A percentile compares a stretch with the other conserved stretches of the same genome.
Conservation (phyloP, 2,888 invertebrate species). For the Laothoe populi region DNA sequence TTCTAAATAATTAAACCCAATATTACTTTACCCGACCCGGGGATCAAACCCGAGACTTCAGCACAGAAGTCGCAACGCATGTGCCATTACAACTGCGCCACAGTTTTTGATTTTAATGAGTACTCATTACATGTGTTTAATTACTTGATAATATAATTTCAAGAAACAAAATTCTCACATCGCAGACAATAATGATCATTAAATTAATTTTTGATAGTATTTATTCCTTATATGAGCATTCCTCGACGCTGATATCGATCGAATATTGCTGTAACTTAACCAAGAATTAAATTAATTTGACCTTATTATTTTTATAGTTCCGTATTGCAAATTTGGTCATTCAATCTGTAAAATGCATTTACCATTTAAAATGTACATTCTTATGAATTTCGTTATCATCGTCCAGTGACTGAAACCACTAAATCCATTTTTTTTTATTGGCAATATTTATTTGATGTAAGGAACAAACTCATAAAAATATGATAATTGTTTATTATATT, state of each 20-base stretch:
- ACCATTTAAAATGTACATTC: background rate
- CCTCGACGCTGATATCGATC: background rate
- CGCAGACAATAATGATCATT: background rate
- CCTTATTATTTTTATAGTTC: constrained; percentile 19
- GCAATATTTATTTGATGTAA: too few species aligned
- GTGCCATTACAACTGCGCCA: too few species aligned
- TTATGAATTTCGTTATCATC: background rate
- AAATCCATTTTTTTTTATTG: too few species aligned
- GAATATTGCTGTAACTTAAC: background rate
- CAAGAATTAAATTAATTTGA: background rate
- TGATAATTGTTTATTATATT: too few species aligned
- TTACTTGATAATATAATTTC: background rate
- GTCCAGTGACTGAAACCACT: too few species aligned
- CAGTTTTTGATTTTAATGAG: too few species aligned
- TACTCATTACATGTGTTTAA: background rate
- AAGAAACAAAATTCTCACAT: background rate
- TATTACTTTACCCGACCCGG: too few species aligned
- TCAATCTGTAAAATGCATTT: constrained; percentile 1
- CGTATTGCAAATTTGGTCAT: background rate
- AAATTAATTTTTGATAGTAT: background rate
- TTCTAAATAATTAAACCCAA: too few species aligned
- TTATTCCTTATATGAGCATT: background rate
- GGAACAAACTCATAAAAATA: too few species aligned
- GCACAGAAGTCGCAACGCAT: too few species aligned
- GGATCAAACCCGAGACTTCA: too few species aligned